Evolutionary conservation across 2,113 vertebrate species (phyloP).

Genomic region (Bos indicus): DNA sequence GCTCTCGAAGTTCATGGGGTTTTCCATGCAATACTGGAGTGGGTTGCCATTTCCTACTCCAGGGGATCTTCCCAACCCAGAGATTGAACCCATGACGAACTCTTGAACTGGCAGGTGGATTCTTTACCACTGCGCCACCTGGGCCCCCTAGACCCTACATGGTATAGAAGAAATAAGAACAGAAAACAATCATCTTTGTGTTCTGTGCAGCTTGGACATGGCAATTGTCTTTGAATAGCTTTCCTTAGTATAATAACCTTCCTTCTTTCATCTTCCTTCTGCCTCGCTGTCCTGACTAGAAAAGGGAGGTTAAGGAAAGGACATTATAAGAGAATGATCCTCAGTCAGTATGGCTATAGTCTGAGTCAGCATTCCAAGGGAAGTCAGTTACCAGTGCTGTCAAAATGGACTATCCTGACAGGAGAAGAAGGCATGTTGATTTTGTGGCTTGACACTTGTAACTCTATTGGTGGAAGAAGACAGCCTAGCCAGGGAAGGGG

Average conservation of each 20-base stretch:
- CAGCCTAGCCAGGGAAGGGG: background rate
- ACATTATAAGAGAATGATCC: slow-evolving; percentile 11
- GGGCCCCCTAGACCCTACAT: background rate
- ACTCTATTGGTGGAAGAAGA: background rate
- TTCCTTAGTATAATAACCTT: background rate
- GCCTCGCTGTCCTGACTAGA: background rate
- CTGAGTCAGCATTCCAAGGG: background rate
- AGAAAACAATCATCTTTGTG: background rate
- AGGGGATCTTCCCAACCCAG: background rate
- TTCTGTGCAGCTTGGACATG: background rate
- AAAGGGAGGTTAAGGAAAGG: background rate
- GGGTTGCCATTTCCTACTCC: background rate
- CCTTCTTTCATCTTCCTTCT: slow-evolving; percentile 3
- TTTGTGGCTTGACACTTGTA: background rate
- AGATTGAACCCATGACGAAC: background rate
- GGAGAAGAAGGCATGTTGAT: background rate
- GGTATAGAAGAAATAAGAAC: background rate
- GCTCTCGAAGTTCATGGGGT: background rate
- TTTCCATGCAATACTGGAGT: background rate
- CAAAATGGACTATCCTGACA: background rate
- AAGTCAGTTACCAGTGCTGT: background rate
- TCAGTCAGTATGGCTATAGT: background rate
- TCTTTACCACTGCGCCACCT: background rate
- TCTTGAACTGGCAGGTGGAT: background rate
- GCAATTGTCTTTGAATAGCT: background rate